Evolutionary conservation across 2,113 vertebrate species (phyloP), one percentile per base, ranked within the genome.

Genomic region (Aleadryas rufinucha): DNA sequence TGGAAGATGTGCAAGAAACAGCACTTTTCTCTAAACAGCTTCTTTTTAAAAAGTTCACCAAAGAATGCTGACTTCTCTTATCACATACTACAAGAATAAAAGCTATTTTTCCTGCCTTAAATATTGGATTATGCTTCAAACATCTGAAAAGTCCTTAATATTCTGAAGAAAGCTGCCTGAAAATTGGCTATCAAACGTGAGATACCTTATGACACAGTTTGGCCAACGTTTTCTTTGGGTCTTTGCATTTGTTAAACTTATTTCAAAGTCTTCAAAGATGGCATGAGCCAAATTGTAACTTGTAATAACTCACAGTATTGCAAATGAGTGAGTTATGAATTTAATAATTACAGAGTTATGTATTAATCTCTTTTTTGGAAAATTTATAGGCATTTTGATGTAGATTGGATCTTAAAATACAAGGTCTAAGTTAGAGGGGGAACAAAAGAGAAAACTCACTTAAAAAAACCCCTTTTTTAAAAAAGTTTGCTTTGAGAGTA

Each of bases 181-280:
- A 87, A 71, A 83, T 59, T 71, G 7, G 12, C 23, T 71, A 14
- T 50, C 0, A 2, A 57, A 90, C 63, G 26, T 59, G 28, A 70
- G 28, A 16, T 64, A 3, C 2, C 23, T 80, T 69, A 45, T 79
- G 31, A 63, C 31, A 18, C 35, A 37, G 6, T 49, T 72, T 66
- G 15, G 8, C 54, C n/a, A 28, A 17, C 8, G 13, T 69, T 69
- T 90, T 50, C 39, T 45, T 26, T 68, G 10, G 27, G 13, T 16
- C 21, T 90, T 87, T 64, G 60, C 13, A 41, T 13, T 61, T 74
- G 3, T 59, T 75, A 57, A 77, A 54, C 6, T 22, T 57, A 16
- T 84, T 83, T 77, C 26, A 42, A 86, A 87, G 27, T 87, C 33
- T 70, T 94, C 24, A 78, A 76, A 69, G 26, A 28, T 70, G 20